Evolutionary conservation across 2,888 invertebrate species (phyloP), one percentile per base, ranked within the genome.

Genomic region (Drosophila helvetica): DNA sequence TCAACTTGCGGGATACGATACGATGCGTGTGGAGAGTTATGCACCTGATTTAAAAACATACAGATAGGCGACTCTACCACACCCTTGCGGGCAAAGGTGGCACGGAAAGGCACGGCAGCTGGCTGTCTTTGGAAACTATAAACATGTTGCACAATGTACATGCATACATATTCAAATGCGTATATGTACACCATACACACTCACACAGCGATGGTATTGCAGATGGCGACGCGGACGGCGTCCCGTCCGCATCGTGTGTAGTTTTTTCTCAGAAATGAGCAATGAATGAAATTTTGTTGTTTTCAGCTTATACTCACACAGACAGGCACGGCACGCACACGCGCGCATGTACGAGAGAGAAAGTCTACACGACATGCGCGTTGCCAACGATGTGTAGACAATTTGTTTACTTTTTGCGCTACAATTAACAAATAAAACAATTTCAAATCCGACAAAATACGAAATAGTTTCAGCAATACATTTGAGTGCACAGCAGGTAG

Each of bases 201-300:
- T 19, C 47, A 62, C 18, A 55, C 65, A 22, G 42, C 7, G 47
- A 57, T 50, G 74, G 68, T 73, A 73, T 71, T 80, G 78, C 77
- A 80, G 66, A 84, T 75, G 86, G 77, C 73, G 75, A 57, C 68
- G 54, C 68, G 54, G 74, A 57, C 68, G 55, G 43, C 60, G 57
- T 72, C 62, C 56, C 60, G 57, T 72, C 60, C 56, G 72, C 66
- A 62, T 61, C 67, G 61, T 63, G 76, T 72, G 74, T 81, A 84
- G 75, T 75, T 89, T 77, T 83, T 82, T 85, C 80, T 85, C 80
- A 76, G 80, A 86, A 81, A 83, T 75, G 74, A 78, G 87, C 77
- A 87, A 88, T 89, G 89, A 89, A 89, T 89, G 89, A 89, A 89
- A 79, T 82, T 87, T 88, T 69, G 85, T 85, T 88, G 87, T 86